These are phyloP conservation scores for Macaca nemestrina DNA, from an alignment of 2,113 vertebrate genomes.

Conservation along the genomic window DNA sequence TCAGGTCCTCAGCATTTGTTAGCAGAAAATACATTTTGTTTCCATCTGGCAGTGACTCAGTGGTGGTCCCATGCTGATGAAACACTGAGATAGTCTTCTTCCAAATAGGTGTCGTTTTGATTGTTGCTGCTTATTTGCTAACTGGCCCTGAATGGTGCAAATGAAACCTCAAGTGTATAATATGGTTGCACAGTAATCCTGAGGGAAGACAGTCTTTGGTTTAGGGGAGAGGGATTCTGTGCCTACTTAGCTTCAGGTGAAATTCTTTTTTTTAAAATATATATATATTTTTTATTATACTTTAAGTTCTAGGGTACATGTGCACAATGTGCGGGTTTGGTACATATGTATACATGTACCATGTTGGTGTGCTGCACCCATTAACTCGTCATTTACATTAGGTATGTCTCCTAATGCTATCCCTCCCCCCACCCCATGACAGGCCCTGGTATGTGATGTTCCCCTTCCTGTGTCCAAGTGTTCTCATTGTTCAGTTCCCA, in stretches of 20 bases:
- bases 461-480: no score
- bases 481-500: no score
- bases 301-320: no score
- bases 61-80: neutral
- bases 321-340: no score
- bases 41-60: neutral
- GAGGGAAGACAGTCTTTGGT: neutral
- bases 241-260: neutral
- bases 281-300: no score
- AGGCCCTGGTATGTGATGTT: no score
- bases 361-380: no score
- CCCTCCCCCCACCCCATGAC: no score
- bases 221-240: neutral
- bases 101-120: neutral
- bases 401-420: no score
- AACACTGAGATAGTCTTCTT: neutral
- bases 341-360: no score
- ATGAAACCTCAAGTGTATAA: neutral
- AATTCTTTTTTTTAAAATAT: neutral
- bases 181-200: neutral
- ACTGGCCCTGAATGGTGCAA: neutral
- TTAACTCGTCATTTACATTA: no score
- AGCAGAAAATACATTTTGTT: neutral
- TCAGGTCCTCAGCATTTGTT: neutral
- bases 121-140: neutral